A percentile compares a stretch with the other conserved stretches of the same genome.
These are phyloP conservation scores for Murina feae DNA, from an alignment of 2,113 vertebrate species.

Conservation along the genomic window DNA sequence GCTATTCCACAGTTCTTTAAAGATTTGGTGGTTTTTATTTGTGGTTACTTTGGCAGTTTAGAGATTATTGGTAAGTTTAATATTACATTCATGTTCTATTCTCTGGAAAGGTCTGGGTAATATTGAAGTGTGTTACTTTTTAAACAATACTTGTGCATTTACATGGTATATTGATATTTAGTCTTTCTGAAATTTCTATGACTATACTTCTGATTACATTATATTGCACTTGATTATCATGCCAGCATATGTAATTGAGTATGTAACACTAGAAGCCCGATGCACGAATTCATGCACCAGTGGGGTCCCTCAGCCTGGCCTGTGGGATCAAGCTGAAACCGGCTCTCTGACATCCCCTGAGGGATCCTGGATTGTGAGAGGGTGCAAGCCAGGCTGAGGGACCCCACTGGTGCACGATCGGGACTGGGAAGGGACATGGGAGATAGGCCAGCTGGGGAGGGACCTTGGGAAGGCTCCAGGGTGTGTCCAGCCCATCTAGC, in stretches of 20 bases:
- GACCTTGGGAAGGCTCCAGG: too few species aligned
- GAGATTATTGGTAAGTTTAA: constrained; percentile 1
- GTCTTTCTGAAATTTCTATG: not conserved
- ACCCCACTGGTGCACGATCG: too few species aligned
- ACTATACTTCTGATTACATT: not conserved
- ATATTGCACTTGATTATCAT: not conserved
- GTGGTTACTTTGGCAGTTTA: not conserved
- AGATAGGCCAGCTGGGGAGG: too few species aligned
- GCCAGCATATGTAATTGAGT: not conserved
- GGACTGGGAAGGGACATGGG: too few species aligned
- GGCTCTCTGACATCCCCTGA: too few species aligned
- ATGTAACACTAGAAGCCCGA: not conserved
- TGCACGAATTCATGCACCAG: too few species aligned
- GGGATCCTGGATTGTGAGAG: too few species aligned
- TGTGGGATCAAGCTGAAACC: too few species aligned
- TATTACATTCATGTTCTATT: not conserved
- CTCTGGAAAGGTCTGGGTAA: not conserved
- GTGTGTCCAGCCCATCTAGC: too few species aligned
- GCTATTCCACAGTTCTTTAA: not conserved
- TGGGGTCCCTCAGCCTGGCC: too few species aligned
- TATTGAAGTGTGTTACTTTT: not conserved
- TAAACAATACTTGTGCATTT: not conserved
- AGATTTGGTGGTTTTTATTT: constrained; percentile 1
- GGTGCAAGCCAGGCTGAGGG: too few species aligned
- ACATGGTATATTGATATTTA: not conserved